phyloP scores from a whole-genome alignment of 1,140 invertebrate species.

The Heliconius congener region DNA sequence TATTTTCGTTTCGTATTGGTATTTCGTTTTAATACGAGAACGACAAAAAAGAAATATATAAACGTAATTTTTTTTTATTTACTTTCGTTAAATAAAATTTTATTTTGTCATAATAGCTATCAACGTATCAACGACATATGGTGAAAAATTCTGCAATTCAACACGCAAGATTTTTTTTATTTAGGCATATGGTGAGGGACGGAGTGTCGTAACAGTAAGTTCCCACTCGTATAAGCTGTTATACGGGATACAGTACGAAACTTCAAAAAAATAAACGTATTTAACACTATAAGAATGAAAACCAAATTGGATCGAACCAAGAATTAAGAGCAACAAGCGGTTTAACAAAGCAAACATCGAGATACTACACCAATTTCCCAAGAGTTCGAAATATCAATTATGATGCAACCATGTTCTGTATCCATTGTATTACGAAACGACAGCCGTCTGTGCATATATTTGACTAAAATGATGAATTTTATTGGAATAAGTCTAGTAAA shows the following conservation, averaged over 20 bases:
- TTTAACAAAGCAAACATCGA: not conserved
- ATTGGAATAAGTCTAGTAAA: not conserved
- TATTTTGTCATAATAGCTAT: too few species aligned
- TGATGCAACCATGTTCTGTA: not conserved
- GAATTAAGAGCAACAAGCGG: not conserved
- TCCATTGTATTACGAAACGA: not conserved
- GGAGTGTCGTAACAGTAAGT: not conserved
- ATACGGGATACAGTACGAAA: not conserved
- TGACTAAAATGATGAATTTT: not conserved
- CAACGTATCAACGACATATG: too few species aligned
- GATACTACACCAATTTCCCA: slow-evolving; percentile 8
- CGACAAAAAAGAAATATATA: too few species aligned
- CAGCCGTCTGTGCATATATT: not conserved
- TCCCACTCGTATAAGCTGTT: not conserved
- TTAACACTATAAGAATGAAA: not conserved
- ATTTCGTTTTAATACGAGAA: too few species aligned
- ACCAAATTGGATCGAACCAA: not conserved
- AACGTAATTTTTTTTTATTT: too few species aligned
- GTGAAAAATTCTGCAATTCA: too few species aligned
- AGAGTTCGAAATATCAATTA: slow-evolving; percentile 14
- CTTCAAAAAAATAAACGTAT: not conserved
- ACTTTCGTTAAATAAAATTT: too few species aligned
- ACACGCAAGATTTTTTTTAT: not conserved
- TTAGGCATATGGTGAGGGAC: not conserved
- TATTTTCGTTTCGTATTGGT: too few species aligned